Base-by-base conservation (phyloP, 2,113 vertebrate genomes). In the Gallinago paraguaiae region DNA sequence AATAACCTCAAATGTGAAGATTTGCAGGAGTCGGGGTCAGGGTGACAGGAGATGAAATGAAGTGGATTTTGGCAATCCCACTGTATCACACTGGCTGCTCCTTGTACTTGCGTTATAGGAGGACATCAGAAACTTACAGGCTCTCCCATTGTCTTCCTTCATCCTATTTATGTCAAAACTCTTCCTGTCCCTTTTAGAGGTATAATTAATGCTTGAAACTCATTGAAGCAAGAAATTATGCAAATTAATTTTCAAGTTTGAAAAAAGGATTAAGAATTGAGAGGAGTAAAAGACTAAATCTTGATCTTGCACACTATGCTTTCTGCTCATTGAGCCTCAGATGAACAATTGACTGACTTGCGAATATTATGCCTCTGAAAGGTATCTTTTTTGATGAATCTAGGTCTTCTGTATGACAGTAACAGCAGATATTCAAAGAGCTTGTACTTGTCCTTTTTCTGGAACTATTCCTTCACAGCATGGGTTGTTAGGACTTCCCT, bases 201-300 rank as follows among this genome's bases (percentile, higher is more conserved):
- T 45, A 88, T 57, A 88, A 86, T 61, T 82, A 93, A 92, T 90
- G n/a, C 54, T 92, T 88, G 64, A 88, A 90, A 83, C 13, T 50
- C 63, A 69, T 17, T n/a, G 37, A 50, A 94, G 76, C 63, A 71
- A 46, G 37, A 95, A 96, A 93, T 88, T 54, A 90, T 54, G 46
- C 37, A 92, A 92, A 92, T 86, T 83, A 88, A 94, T 93, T 88
- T 93, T 86, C 54, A 91, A 92, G 56, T 92, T 91, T 67, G 60
- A 75, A 77, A 74, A 74, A 91, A 86, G 60, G 69, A 95, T 92
- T 92, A 88, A 74, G 39, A 88, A 56, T 86, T 48, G 39, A 88
- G 43, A 92, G 17, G 20, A 91, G 41, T 72, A 82, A 93, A 83
- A 51, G 43, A 33, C 77, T 89, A 71, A 35, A 78, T 86, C 31